Evolutionary conservation across 2,888 invertebrate species (phyloP).

Genomic region (Falcaria lacertinaria): DNA sequence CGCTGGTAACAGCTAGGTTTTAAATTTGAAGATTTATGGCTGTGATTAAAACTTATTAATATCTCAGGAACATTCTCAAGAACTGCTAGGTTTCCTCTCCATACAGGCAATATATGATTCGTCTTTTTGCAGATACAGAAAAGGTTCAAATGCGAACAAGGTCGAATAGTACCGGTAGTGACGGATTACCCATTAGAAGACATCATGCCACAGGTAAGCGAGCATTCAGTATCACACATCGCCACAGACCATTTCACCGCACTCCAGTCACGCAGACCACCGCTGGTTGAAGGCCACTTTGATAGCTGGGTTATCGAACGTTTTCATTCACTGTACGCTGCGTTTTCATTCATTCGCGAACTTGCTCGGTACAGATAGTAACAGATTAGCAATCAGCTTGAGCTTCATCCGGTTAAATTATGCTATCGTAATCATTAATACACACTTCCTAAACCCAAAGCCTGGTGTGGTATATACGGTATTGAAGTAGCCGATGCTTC

Average conservation of each 20-base stretch:
- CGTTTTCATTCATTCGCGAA: neutral
- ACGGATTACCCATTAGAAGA: conserved; percentile 79
- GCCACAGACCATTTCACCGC: neutral
- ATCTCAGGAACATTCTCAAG: too few species aligned
- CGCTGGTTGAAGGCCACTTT: neutral
- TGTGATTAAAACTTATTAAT: too few species aligned
- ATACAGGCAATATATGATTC: neutral
- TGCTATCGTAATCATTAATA: neutral
- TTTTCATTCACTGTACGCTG: neutral
- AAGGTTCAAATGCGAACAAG: conserved; percentile 79
- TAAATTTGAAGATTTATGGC: too few species aligned
- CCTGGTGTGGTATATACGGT: neutral
- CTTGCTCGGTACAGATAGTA: neutral
- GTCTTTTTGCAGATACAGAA: conserved; percentile 63
- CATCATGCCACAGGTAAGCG: conserved; percentile 76
- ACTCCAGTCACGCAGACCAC: neutral
- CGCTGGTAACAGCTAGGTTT: too few species aligned
- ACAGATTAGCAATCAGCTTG: neutral
- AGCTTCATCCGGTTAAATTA: neutral
- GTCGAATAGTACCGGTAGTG: conserved; percentile 78
- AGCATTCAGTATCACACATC: conserved; percentile 2
- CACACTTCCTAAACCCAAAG: neutral
- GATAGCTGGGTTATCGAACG: neutral
- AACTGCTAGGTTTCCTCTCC: too few species aligned
- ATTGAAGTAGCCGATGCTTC: too few species aligned